These are phyloP conservation scores for Eretmochelys imbricata DNA, from an alignment of 2,113 vertebrate species.

Conservation along the genomic window DNA sequence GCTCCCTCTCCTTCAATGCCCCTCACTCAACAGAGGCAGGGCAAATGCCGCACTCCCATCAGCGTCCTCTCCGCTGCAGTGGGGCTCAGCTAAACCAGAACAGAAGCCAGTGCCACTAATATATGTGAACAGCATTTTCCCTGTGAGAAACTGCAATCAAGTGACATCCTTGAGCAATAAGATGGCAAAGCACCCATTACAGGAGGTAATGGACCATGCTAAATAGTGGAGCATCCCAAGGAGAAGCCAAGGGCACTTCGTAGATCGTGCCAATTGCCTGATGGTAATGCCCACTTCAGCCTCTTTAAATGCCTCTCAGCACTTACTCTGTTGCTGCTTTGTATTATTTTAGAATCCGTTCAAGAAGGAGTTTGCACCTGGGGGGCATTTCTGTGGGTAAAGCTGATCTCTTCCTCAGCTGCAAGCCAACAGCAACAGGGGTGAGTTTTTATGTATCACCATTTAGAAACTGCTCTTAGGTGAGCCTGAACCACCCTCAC, in stretches of 20 bases:
- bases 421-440: not conserved
- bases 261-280: not conserved
- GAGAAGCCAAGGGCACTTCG: not conserved
- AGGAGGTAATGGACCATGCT: not conserved
- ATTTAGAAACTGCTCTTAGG: not conserved
- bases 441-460: not conserved
- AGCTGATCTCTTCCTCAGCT: not conserved
- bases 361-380: not conserved
- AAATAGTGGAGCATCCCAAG: not conserved
- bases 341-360: not conserved
- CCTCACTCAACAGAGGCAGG: not conserved
- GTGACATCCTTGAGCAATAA: not conserved
- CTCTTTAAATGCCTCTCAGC: not conserved
- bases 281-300: not conserved
- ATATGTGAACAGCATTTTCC: not conserved
- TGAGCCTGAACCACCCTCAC: not conserved
- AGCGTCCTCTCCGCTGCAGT: not conserved
- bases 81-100: not conserved
- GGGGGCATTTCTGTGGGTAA: not conserved
- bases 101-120: not conserved
- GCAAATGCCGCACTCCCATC: fast-evolving
- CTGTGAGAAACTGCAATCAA: fast-evolving
- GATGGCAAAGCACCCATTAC: not conserved
- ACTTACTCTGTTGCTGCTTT: not conserved
- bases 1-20: not conserved